Conservation (phyloP, 2,113 vertebrate genomes). For the Clarias gariepinus region DNA sequence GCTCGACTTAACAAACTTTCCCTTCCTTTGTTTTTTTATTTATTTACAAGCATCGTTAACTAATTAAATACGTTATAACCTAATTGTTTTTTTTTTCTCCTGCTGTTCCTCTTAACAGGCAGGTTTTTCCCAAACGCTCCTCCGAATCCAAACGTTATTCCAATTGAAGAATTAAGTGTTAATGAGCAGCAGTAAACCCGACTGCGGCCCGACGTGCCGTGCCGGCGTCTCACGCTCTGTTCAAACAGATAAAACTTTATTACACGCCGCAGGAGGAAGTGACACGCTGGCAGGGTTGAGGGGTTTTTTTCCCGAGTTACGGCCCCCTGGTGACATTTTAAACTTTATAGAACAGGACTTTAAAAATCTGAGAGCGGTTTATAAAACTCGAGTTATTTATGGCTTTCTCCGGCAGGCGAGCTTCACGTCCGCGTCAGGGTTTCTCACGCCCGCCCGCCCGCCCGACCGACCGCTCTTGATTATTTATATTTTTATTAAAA, state of each 20-base stretch:
- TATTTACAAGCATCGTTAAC: neutral
- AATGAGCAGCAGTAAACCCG: neutral
- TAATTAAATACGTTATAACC: neutral
- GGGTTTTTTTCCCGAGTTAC: neutral
- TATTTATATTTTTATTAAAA: neutral
- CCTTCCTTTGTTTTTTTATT: neutral
- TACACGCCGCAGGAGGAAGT: conserved; percentile 19
- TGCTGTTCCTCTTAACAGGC: neutral
- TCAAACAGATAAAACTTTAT: conserved; percentile 2
- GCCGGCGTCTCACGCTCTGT: neutral
- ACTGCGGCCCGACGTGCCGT: no score
- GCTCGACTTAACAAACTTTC: neutral
- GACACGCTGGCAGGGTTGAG: neutral
- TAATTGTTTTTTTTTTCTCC: neutral
- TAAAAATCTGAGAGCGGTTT: conserved; percentile 29
- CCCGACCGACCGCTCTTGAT: neutral
- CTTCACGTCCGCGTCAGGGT: neutral
- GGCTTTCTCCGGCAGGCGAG: neutral
- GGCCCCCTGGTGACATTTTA: conserved; percentile 26
- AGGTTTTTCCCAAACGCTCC: neutral
- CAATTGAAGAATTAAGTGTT: neutral
- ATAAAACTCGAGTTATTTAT: conserved; percentile 24
- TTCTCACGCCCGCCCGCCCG: neutral
- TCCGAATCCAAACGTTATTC: neutral
- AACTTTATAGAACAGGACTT: conserved; percentile 30